Evolutionary conservation across 64 coral and sea anemone species (phyloP).

Genomic region (Dendrophyllia cribrosa): DNA sequence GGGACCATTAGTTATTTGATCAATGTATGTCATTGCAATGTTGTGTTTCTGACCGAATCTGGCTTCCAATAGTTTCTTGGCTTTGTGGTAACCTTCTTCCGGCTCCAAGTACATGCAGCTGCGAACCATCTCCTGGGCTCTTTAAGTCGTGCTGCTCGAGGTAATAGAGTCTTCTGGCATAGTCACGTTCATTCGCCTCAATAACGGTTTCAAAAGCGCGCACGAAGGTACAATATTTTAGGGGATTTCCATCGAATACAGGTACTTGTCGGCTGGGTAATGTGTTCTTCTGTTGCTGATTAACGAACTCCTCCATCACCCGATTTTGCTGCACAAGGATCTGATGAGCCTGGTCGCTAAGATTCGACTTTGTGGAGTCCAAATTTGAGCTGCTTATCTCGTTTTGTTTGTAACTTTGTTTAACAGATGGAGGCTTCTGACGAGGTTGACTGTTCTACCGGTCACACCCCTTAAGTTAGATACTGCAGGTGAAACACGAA

Average conservation of each 20-base stretch:
- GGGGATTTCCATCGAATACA: conserved; percentile 33
- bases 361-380: too few relatives aligned
- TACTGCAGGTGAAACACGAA: neutral
- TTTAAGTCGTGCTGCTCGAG: conserved; percentile 33
- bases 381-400: too few relatives aligned
- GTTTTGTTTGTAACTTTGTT: too few relatives aligned
- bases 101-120: conserved; percentile 31
- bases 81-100: conserved; percentile 35
- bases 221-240: conserved; percentile 54
- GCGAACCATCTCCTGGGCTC: conserved; percentile 21
- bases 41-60: conserved; percentile 45
- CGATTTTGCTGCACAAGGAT: too few relatives aligned
- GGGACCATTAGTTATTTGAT: conserved; percentile 48
- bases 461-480: neutral
- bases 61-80: conserved; percentile 29
- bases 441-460: neutral
- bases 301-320: too few relatives aligned
- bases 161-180: conserved; percentile 36
- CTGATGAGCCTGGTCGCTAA: too few relatives aligned
- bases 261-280: conserved; percentile 32
- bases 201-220: conserved; percentile 64
- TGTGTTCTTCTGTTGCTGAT: conserved; percentile 19
- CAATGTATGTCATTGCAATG: conserved; percentile 36
- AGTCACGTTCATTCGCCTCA: conserved; percentile 6
- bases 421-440: too few relatives aligned